Evolutionary conservation across 2,113 vertebrate species (phyloP).

Genomic region (Tetrax tetrax): DNA sequence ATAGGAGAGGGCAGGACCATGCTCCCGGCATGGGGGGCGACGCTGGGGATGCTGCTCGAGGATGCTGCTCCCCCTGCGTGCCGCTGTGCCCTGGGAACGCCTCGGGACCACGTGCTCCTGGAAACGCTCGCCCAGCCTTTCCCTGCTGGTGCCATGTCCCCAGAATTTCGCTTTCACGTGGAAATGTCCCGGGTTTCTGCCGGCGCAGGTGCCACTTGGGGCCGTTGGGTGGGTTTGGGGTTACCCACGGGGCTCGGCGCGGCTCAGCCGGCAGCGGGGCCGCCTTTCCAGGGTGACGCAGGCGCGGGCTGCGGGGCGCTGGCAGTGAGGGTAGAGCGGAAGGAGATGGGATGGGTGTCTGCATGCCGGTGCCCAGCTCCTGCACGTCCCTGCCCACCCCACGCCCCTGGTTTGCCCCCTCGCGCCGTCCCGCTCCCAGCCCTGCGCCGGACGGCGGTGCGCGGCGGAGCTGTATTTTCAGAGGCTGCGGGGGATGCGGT

Average conservation of each 20-base stretch:
- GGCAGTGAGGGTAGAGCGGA: neutral
- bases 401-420: neutral
- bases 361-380: neutral
- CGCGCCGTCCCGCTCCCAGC: neutral
- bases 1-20: neutral
- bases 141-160: accelerated
- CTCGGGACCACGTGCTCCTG: neutral
- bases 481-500: conserved; percentile 66
- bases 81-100: neutral
- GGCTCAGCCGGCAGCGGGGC: neutral
- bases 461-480: conserved; percentile 42
- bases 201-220: accelerated
- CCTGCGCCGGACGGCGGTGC: neutral
- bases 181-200: accelerated
- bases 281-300: neutral
- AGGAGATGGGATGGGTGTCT: neutral
- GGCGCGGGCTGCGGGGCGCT: neutral
- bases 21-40: neutral
- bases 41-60: neutral
- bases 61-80: neutral
- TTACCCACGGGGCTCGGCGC: accelerated
- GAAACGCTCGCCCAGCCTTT: neutral
- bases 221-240: neutral
- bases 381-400: accelerated
- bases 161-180: neutral